phyloP scores from a whole-genome alignment of 2,113 vertebrate genomes.

The Ancistrus triradiatus region DNA sequence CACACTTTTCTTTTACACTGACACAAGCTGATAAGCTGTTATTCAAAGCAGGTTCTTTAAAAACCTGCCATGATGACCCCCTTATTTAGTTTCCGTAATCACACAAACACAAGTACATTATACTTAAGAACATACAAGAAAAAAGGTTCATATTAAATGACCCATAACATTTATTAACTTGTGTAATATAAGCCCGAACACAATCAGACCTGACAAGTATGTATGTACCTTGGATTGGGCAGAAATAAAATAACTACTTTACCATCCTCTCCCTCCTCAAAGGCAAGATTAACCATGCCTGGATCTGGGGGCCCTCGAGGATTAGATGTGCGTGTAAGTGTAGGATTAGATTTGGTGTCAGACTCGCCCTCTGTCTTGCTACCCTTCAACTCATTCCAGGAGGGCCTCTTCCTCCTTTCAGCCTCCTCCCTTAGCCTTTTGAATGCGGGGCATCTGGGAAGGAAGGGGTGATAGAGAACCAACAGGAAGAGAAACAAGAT shows the following conservation, averaged over 20 bases:
- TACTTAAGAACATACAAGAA: background rate
- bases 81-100: too few relatives aligned
- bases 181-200: too few relatives aligned
- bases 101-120: too few relatives aligned
- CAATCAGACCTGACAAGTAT: too few relatives aligned
- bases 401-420: constrained; percentile 70
- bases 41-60: too few relatives aligned
- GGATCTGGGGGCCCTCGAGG: constrained; percentile 68
- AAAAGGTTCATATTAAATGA: background rate
- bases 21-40: background rate
- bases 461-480: constrained; percentile 2
- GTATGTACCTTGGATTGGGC: background rate
- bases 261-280: constrained; percentile 87
- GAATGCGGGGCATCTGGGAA: constrained; percentile 78
- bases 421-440: constrained; percentile 75
- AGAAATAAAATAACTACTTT: too few relatives aligned
- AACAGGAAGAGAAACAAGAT: too few relatives aligned
- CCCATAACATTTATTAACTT: too few relatives aligned
- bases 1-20: constrained; percentile 11
- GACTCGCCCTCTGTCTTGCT: constrained; percentile 63
- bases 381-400: constrained; percentile 73
- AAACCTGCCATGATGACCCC: too few relatives aligned
- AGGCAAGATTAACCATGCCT: constrained; percentile 83
- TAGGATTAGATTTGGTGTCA: constrained; percentile 59
- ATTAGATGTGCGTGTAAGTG: constrained; percentile 44